Evolutionary conservation across 2,113 vertebrate genomes (phyloP).

Genomic region (Mus spicilegus): DNA sequence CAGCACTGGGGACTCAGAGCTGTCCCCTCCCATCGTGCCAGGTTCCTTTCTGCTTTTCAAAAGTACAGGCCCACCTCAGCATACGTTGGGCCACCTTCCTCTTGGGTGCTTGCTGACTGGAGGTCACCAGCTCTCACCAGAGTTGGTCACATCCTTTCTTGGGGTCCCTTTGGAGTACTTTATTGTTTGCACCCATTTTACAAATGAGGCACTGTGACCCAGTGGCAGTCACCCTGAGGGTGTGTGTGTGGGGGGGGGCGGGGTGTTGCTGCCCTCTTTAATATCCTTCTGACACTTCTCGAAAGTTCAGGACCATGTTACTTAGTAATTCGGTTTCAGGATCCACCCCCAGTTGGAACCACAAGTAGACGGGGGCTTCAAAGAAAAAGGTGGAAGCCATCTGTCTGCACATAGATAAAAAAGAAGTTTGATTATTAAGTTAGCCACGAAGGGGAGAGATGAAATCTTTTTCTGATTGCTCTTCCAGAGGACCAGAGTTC

Average conservation of each 20-base stretch:
- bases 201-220: not conserved
- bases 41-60: not conserved
- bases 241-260: too few relatives aligned
- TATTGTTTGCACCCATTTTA: not conserved
- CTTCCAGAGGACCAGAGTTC: not conserved
- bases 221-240: too few relatives aligned
- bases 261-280: not conserved
- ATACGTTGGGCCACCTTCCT: not conserved
- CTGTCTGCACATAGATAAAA: not conserved
- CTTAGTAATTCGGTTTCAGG: not conserved
- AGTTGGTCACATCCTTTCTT: not conserved
- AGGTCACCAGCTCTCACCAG: not conserved
- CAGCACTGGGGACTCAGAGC: not conserved
- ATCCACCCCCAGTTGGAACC: too few relatives aligned
- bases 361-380: not conserved
- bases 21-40: not conserved
- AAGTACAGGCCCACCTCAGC: not conserved
- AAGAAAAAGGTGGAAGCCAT: not conserved
- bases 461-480: not conserved
- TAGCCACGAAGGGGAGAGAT: accelerated
- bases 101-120: not conserved
- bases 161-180: not conserved
- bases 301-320: not conserved
- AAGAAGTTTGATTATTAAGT: not conserved
- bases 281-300: not conserved